Evolutionary conservation across 2,888 invertebrate species (phyloP), one percentile per base, ranked within the genome.

Genomic region (Plusia festucae): DNA sequence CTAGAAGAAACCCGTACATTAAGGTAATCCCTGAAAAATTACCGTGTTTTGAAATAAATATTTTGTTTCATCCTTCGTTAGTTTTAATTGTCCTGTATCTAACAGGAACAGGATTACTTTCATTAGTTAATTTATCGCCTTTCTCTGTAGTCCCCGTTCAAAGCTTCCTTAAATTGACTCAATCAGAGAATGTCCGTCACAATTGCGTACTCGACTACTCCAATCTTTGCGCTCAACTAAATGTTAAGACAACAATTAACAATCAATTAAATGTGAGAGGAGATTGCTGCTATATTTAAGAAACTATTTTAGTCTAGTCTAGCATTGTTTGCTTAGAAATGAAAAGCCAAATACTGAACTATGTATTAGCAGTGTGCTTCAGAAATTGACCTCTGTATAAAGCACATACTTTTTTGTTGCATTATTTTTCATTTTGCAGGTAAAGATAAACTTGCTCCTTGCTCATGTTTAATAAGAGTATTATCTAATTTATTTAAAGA

Each of bases 191-290:
- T 16, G 22, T 18, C 16, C 18, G 53, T 44, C 18, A 52, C 34
- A n/a, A 13, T 11, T n/a, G 27, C 15, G 6, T 13, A 18, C 30
- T 30, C 24, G 24, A 5, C 30, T 30, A 30, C 9, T 30, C 30
- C 11, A n/a, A 22, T 46, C 24, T 20, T 16, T 24, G 20, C 46
- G 16, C 24, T 32, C 16, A 40, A 70, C 54, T 60, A 15, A 66
- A 15, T 60, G 22, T 1, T 44, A 7, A 53, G 27, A 60, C 40
- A 71, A 71, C 65, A 71, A 70, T 59, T 32, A 51, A 59, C 72
- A 69, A 69, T 71, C 40, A 49, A 7, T 53, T 32, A 15, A 34
- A 24, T 51, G 54, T 55, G 2, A 32, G 66, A 18, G 18, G n/a
- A 40, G 9, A 32, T 18, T 15, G 13, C n/a, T 40, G 40, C 20